Base-by-base conservation (phyloP, 2,113 vertebrate genomes). In the Apodemus sylvaticus region DNA sequence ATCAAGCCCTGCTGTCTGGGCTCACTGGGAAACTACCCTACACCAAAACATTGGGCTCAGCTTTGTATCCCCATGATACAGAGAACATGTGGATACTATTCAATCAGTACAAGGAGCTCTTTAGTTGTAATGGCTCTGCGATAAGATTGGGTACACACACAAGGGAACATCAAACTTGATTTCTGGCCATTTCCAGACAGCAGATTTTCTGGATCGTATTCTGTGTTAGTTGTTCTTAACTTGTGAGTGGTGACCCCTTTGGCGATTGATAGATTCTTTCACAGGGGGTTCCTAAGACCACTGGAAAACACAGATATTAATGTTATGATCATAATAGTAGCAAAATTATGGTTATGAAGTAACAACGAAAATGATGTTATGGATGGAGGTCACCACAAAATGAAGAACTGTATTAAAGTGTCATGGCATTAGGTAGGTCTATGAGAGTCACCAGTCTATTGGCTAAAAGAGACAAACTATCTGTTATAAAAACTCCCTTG, bases 171-270 rank as follows among this genome's bases (percentile, higher is more conserved):
- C 17, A 42, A 17, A 48, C 51, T 87, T 60, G 77, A 73, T 34
- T 79, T 82, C n/a, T 51, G 13, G 17, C 31, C 78, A 1, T 88
- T 85, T 58, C 13, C 34, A 48, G 58, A 90, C 87, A 90, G n/a
- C 20, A 13, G 16, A 36, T 82, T 95, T 97, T 93, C 83, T 74
- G 71, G 19, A 48, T n/a, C 10, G 55, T 70, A 24, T n/a, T 24
- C 34, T n/a, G 24, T 58, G 20, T 34, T 10, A 58, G 19, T 11
- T 24, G 51, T 55, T 81, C 20, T 79, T 31, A 55, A 55, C 2
- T 9, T 79, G 7, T 79, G 77, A 20, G 51, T 10, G 5, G 5
- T 22, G 10, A 55, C 53, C 5, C 34, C 53, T 81, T 81, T 58
- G 34, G 19, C 5, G 29, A 55, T 58, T 81, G 51, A 58, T n/a